A percentile compares a stretch with the other conserved stretches of the same genome.
Evolutionary conservation across 1,140 invertebrate genomes (phyloP).

Genomic region (Trichomalopsis sarcophagae): DNA sequence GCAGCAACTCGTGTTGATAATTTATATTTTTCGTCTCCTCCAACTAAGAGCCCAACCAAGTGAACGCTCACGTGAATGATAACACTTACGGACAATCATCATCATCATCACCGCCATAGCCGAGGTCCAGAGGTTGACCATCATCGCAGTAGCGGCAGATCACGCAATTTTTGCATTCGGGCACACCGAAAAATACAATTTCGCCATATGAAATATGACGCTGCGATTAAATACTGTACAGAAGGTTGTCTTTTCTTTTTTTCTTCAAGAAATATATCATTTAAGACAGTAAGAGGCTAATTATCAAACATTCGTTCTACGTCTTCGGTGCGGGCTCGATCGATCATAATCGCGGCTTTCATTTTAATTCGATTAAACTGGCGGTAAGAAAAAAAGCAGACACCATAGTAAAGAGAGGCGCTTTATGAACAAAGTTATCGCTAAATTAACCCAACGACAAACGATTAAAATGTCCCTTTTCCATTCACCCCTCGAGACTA

Average conservation of each 20-base stretch:
- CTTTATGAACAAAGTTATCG: conserved; percentile 5
- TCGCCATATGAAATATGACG: conserved; percentile 38
- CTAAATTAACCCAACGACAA: neutral
- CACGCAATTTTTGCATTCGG: neutral
- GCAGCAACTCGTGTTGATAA: conserved; percentile 16
- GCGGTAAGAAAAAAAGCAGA: conserved; percentile 1
- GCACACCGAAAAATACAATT: conserved; percentile 40
- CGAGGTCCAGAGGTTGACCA: conserved; percentile 23
- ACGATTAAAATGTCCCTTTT: neutral
- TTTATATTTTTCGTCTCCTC: neutral
- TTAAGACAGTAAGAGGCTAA: neutral
- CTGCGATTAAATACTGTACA: conserved; percentile 19
- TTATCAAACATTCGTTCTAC: conserved; percentile 23
- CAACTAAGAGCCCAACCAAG: neutral
- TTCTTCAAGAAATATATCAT: neutral
- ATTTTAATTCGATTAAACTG: neutral
- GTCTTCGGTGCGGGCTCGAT: neutral
- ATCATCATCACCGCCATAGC: neutral
- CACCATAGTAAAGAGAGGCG: neutral
- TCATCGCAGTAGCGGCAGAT: neutral
- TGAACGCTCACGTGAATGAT: neutral
- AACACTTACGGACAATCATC: conserved; percentile 46
- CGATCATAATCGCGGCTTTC: neutral
- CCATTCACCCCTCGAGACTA: neutral
- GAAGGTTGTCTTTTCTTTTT: neutral